Evolutionary conservation across 1,140 invertebrate genomes (phyloP), one percentile per base, ranked within the genome.

Genomic region (Scaptomyza hsui): DNA sequence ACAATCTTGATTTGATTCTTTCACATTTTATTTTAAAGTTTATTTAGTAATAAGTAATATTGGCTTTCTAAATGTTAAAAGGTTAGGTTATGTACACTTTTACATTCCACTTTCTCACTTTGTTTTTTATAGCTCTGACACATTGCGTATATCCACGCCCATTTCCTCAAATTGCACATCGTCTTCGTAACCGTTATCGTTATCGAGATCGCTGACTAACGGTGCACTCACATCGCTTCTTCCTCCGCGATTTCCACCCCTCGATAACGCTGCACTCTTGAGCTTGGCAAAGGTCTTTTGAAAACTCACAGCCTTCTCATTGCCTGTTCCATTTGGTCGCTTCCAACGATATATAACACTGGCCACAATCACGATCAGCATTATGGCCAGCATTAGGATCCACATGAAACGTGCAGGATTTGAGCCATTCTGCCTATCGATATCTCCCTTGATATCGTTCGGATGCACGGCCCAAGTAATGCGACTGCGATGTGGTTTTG

Each of bases 121-220:
- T 29, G 4, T 21, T 21, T 1, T 5, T 29, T n/a, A 79, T 5
- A 82, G 64, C 32, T 71, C 64, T 0, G 70, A 56, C 6, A 59
- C 61, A 64, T 60, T 48, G n/a, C 78, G 61, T 47, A 67, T 75
- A 24, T 82, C 70, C 26, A 74, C 79, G 57, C 65, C 79, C 71
- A 78, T 61, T 69, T 83, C 79, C 57, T 78, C 79, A 6, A 75
- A 41, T 10, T 67, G 64, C 0, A 74, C 75, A 18, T 59, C 57
- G 13, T 68, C 53, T 0, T 48, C 62, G n/a, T 63, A 9, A 9
- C 51, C 13, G 47, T 70, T 29, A 29, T 29, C 26, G 37, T 65
- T 52, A 42, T 70, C 69, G 2, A 41, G 35, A 12, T 59, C 39
- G 29, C 44, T 42, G 42, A 56, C 64, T 3, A 82, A 21, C 3